phyloP scores from a whole-genome alignment of 2,113 vertebrate species.

The Lamprotornis superbus region DNA sequence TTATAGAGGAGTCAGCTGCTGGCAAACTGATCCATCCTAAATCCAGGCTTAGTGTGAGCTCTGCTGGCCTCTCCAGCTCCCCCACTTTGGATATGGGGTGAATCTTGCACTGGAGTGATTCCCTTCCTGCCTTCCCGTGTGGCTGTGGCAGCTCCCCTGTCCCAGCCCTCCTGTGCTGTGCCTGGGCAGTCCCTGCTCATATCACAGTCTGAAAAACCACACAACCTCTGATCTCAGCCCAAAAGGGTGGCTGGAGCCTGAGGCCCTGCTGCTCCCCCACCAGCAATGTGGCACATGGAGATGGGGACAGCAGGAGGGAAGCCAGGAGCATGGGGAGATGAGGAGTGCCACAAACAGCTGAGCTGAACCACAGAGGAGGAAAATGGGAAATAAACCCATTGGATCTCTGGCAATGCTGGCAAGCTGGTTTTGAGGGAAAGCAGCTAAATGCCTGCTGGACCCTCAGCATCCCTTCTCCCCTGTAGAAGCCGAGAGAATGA shows the following conservation, averaged over 20 bases:
- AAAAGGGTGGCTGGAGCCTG: not conserved
- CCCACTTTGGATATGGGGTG: not conserved
- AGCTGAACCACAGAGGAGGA: not conserved
- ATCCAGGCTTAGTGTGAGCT: not conserved
- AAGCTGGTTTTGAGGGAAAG: not conserved
- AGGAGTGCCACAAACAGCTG: not conserved
- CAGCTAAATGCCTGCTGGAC: not conserved
- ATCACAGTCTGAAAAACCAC: fast-evolving
- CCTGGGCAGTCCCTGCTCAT: not conserved
- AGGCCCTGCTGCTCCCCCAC: not conserved
- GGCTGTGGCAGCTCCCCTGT: not conserved
- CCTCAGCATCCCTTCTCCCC: not conserved
- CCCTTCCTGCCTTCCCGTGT: not conserved
- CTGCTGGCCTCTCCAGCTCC: not conserved
- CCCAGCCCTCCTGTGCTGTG: not conserved
- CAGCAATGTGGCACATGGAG: not conserved
- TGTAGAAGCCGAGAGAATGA: not conserved
- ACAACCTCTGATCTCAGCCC: not conserved
- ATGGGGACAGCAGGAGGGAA: not conserved
- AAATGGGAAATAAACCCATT: not conserved
- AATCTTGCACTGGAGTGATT: not conserved
- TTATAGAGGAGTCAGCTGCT: conserved; percentile 51
- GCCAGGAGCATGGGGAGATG: fast-evolving
- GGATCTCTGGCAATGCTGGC: not conserved
- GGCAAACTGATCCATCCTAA: conserved; percentile 24